phyloP scores from a whole-genome alignment of 92 coral and sea anemone species.

The Scolanthus callimorphus region DNA sequence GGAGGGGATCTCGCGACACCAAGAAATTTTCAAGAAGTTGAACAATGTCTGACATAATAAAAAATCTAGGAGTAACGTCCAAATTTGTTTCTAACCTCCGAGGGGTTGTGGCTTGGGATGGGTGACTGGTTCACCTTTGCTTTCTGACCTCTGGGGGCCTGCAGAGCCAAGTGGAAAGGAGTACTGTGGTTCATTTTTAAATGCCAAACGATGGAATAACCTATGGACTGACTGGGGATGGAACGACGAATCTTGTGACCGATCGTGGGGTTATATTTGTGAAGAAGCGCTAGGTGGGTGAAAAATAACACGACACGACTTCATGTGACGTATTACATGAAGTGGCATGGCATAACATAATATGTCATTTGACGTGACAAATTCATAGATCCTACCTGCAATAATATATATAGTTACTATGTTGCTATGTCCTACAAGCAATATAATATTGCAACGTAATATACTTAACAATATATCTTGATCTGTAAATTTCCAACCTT shows the following conservation, averaged over 20 bases:
- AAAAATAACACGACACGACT: no score
- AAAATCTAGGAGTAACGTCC: background rate
- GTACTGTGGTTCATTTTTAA: conserved; percentile 11
- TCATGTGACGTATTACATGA: no score
- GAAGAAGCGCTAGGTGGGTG: conserved; percentile 2
- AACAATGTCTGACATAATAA: background rate
- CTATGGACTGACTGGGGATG: conserved; percentile 15
- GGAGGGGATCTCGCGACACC: background rate
- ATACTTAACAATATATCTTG: no score
- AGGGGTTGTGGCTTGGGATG: no score
- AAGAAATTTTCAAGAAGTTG: background rate
- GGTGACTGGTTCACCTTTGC: background rate
- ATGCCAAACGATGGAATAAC: conserved; percentile 8
- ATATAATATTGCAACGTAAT: no score
- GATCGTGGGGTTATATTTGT: background rate
- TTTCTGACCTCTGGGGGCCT: conserved; percentile 23
- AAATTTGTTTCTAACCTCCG: no score
- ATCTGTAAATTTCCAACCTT: no score
- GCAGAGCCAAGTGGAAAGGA: conserved; percentile 16
- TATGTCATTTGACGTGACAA: no score
- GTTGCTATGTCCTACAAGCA: no score
- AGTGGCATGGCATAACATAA: no score
- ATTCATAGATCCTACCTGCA: no score
- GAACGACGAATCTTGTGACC: conserved; percentile 6
- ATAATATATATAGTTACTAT: no score